phyloP scores from a whole-genome alignment of 2,113 vertebrate species.

The Dendropsophus ebraccatus region DNA sequence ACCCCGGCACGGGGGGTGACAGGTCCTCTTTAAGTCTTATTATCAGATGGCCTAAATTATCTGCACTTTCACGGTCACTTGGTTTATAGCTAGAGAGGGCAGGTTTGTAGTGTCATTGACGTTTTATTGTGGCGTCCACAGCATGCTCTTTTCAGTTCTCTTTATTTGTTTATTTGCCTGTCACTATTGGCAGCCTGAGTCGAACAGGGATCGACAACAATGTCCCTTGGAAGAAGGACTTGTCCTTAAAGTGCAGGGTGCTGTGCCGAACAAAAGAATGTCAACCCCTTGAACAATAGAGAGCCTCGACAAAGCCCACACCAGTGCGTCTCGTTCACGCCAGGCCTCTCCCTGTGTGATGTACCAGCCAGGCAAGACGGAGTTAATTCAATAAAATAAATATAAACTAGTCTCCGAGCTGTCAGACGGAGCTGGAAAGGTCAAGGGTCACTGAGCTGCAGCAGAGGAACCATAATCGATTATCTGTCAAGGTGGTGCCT shows the following conservation, averaged over 20 bases:
- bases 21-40: no score
- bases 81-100: background rate
- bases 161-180: background rate
- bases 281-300: slow-evolving; percentile 36
- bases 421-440: slow-evolving; percentile 87
- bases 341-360: slow-evolving; percentile 10
- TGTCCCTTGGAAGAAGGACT: background rate
- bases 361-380: slow-evolving; percentile 71
- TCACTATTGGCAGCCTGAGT: background rate
- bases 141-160: slow-evolving; percentile 5
- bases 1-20: no score
- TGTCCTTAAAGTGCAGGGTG: slow-evolving; percentile 8
- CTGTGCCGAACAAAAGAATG: slow-evolving; percentile 37
- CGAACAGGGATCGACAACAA: background rate
- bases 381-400: slow-evolving; percentile 92
- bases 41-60: no score
- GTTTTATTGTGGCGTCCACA: background rate
- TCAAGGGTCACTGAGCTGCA: slow-evolving; percentile 87
- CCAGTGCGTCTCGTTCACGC: background rate
- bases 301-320: background rate
- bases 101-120: background rate
- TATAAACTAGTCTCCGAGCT: slow-evolving; percentile 89
- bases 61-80: background rate
- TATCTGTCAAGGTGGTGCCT: slow-evolving; percentile 95
- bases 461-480: slow-evolving; percentile 96